These are phyloP conservation scores for Poeciliopsis presidionis DNA, from an alignment of 2,797 vertebrate species.

Conservation along the genomic window DNA sequence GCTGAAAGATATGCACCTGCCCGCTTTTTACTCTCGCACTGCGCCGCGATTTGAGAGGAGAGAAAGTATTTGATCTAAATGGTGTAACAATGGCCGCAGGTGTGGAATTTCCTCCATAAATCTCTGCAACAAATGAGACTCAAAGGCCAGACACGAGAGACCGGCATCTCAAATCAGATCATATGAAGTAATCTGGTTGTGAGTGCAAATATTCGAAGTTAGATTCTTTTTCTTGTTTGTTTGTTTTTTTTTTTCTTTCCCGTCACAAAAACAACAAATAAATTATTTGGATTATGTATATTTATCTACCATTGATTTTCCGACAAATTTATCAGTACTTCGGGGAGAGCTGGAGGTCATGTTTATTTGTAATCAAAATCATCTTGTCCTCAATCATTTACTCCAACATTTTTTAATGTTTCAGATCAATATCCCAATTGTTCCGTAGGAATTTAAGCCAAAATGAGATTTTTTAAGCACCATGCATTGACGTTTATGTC, in stretches of 20 bases:
- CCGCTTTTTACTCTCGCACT: constrained; percentile 78
- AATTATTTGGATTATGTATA: not conserved
- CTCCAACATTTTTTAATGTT: not conserved
- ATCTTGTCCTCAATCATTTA: not conserved
- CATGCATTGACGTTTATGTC: not conserved
- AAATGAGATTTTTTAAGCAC: not conserved
- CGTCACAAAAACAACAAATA: not conserved
- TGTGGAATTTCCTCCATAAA: constrained; percentile 59
- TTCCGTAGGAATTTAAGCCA: not conserved
- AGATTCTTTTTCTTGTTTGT: not conserved
- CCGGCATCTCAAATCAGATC: constrained; percentile 16
- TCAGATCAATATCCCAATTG: not conserved
- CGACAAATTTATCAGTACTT: not conserved
- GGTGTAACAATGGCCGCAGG: constrained; percentile 66
- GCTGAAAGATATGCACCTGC: constrained; percentile 85
- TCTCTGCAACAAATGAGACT: constrained; percentile 35
- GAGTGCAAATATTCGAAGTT: not conserved
- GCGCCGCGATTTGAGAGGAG: constrained; percentile 73
- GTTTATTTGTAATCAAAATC: not conserved
- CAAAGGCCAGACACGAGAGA: not conserved
- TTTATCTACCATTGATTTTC: not conserved
- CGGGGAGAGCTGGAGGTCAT: not conserved
- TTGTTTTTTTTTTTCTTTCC: not conserved
- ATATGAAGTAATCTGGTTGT: not conserved
- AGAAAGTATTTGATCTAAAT: constrained; percentile 80